Conservation (phyloP, 2,888 invertebrate genomes). For the Hyposoter didymator region DNA sequence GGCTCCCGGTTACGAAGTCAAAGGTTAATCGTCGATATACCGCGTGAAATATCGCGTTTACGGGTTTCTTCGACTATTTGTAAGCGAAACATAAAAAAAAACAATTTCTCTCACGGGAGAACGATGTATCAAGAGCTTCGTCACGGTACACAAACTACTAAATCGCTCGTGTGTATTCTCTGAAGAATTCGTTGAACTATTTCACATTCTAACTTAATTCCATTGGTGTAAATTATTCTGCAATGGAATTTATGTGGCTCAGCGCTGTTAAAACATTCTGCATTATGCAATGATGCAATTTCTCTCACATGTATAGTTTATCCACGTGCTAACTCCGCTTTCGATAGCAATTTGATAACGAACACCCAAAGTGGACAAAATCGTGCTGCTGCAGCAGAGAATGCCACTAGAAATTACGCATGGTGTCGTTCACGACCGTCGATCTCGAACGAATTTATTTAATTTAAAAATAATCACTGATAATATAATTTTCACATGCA, state of each 20-base stretch:
- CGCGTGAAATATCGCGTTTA: neutral
- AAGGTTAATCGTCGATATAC: neutral
- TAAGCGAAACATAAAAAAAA: neutral
- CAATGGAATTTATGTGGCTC: conserved; percentile 45
- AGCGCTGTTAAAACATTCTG: neutral
- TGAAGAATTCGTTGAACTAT: conserved; percentile 71
- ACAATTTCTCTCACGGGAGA: conserved; percentile 6
- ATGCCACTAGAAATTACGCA: neutral
- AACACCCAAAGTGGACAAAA: too few relatives aligned
- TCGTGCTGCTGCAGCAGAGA: neutral
- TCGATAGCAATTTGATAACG: too few relatives aligned
- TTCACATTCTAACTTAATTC: conserved; percentile 77
- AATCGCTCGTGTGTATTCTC: conserved; percentile 51
- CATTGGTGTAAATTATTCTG: conserved; percentile 74
- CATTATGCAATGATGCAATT: neutral
- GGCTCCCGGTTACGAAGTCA: too few relatives aligned
- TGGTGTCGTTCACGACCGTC: neutral
- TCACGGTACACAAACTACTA: neutral
- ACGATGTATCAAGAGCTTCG: neutral
- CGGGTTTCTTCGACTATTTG: neutral
- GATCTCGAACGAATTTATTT: neutral
- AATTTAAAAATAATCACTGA: too few relatives aligned
- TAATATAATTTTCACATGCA: too few relatives aligned
- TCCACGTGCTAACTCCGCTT: neutral
- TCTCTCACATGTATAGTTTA: neutral